Percentiles rank a stretch among this genome's conserved stretches.
phyloP scores from a whole-genome alignment of 2,888 invertebrate genomes.

The Drosophila helvetica region DNA sequence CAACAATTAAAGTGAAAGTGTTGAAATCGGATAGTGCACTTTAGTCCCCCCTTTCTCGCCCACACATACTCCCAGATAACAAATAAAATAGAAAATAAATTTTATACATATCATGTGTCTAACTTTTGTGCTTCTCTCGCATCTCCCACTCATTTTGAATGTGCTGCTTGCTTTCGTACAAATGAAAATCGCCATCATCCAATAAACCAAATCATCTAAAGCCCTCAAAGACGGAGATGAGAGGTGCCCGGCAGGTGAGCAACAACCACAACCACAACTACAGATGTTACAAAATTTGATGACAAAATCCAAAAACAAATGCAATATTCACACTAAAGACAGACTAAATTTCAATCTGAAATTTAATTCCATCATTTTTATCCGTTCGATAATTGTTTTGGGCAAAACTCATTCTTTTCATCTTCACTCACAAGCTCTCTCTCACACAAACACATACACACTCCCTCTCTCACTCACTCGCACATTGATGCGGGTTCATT shows the following conservation, averaged over 20 bases:
- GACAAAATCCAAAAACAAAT: conserved; percentile 27
- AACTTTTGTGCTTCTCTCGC: conserved; percentile 67
- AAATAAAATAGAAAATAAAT: conserved; percentile 15
- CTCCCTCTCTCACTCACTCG: too few species aligned
- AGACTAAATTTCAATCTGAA: background rate
- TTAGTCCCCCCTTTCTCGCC: conserved; percentile 1
- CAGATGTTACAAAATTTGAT: conserved; percentile 32
- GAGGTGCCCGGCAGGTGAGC: conserved; percentile 88
- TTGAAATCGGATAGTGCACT: conserved; percentile 60
- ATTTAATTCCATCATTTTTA: conserved; percentile 15
- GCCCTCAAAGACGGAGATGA: conserved; percentile 89
- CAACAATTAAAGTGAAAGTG: conserved; percentile 56
- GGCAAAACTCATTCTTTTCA: conserved; percentile 44
- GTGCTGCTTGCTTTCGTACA: conserved; percentile 63
- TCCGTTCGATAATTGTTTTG: conserved; percentile 35
- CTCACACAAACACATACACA: conserved; percentile 6
- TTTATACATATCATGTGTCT: conserved; percentile 48
- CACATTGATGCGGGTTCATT: conserved; percentile 11
- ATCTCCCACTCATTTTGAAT: conserved; percentile 54
- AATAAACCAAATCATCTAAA: conserved; percentile 29
- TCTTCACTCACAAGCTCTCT: conserved; percentile 16
- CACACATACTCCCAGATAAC: conserved; percentile 16
- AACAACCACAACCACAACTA: conserved; percentile 66
- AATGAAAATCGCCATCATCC: conserved; percentile 26
- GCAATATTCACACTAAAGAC: conserved; percentile 17